Conservation (phyloP, 2,888 invertebrate species). For the Cabera pusaria region DNA sequence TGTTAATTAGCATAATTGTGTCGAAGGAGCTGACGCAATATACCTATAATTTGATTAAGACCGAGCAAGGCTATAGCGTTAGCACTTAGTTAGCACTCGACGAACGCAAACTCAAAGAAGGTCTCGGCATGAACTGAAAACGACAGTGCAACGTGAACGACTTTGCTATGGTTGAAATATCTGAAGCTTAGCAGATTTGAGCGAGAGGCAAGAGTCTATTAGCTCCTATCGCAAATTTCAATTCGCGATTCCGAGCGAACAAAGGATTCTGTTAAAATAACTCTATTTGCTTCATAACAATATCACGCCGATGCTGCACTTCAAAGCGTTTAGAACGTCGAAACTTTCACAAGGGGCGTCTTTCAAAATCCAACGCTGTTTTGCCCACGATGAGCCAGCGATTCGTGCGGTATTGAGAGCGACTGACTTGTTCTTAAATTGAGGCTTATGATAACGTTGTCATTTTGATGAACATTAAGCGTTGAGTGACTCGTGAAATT, state of each 20-base stretch:
- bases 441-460: slow-evolving; percentile 26
- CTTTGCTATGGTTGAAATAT: too few relatives aligned
- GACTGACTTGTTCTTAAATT: slow-evolving; percentile 36
- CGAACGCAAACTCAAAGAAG: slow-evolving; percentile 24
- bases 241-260: slow-evolving; percentile 7
- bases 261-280: slow-evolving; percentile 24
- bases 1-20: slow-evolving; percentile 64
- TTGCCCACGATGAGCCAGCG: slow-evolving; percentile 44
- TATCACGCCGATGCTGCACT: slow-evolving; percentile 40
- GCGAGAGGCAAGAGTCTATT: neutral
- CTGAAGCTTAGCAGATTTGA: too few relatives aligned
- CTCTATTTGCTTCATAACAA: slow-evolving; percentile 39
- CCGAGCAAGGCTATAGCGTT: slow-evolving; percentile 61
- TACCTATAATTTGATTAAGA: slow-evolving; percentile 73
- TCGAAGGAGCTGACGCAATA: slow-evolving; percentile 65
- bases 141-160: too few relatives aligned
- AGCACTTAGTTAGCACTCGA: slow-evolving; percentile 53
- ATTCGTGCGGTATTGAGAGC: slow-evolving; percentile 38
- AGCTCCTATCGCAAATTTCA: slow-evolving; percentile 4
- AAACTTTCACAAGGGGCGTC: slow-evolving; percentile 49
- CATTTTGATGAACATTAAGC: slow-evolving; percentile 28
- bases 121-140: neutral
- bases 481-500: slow-evolving; percentile 24
- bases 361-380: slow-evolving; percentile 47
- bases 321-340: slow-evolving; percentile 45